A percentile compares a stretch with the other conserved stretches of the same genome.
phyloP scores from a whole-genome alignment of 2,797 vertebrate genomes.

The Mormyrops attenuatus region DNA sequence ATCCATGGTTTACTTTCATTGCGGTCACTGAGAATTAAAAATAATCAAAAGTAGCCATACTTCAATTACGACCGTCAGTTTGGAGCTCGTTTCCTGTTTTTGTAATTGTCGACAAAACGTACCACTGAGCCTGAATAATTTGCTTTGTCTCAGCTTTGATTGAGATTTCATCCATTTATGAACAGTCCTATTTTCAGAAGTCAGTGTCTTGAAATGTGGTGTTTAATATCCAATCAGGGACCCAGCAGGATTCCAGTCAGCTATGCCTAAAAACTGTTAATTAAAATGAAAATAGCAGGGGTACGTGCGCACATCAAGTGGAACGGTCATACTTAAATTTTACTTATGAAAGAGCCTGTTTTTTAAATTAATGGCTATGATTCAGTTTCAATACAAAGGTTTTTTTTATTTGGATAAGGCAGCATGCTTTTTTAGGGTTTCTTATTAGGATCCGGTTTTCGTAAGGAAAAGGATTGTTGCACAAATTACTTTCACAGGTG shows the following conservation, averaged over 20 bases:
- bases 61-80: neutral
- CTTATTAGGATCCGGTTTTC: neutral
- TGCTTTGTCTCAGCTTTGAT: constrained; percentile 14
- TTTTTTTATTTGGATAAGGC: neutral
- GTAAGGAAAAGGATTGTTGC: neutral
- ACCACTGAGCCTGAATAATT: neutral
- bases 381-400: constrained; percentile 4
- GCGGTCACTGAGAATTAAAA: neutral
- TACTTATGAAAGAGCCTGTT: constrained; percentile 19
- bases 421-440: neutral
- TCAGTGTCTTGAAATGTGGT: constrained; percentile 14
- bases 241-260: constrained; percentile 20
- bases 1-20: neutral
- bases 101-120: constrained; percentile 18
- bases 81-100: neutral
- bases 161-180: constrained; percentile 12
- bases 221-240: constrained; percentile 25
- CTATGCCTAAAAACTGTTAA: constrained; percentile 20
- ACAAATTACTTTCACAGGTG: neutral
- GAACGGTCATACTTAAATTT: constrained; percentile 15
- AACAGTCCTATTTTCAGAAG: constrained; percentile 22
- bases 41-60: neutral
- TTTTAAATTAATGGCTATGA: constrained; percentile 15
- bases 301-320: neutral
- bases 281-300: constrained; percentile 23